Evolutionary conservation across 2,888 invertebrate genomes (phyloP), one percentile per base, ranked within the genome.

Genomic region (Mythimna ferrago): DNA sequence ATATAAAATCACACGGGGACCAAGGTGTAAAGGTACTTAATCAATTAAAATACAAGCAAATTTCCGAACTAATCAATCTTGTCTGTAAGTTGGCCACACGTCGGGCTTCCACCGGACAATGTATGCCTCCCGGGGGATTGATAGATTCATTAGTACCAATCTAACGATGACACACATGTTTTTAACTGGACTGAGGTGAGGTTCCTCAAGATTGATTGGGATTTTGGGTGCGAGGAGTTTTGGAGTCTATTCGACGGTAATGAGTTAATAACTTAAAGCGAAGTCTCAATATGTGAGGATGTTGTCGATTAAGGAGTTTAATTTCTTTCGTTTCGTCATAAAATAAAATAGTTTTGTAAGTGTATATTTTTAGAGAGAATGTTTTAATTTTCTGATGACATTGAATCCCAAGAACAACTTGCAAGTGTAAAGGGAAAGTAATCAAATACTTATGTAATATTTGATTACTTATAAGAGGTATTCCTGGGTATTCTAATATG

Each of bases 11-110:
- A 74, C 84, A 60, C 74, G 72, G 86, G 86, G 84, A 81, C 88
- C 81, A 89, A 90, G 83, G 89, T 88, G 80, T 84, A 86, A 89
- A 63, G 32, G 64, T 67, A 87, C 90, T 92, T 92, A 85, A 92
- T 92, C 92, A 92, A 92, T 92, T 92, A 92, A 90, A 90, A 91
- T 89, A 87, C 88, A 87, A 87, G 88, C 90, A 89, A 91, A 91
- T 89, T 89, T 87, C 82, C 83, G 80, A 91, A 88, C 88, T 89
- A 89, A 92, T 92, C 92, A 89, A 89, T 92, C 92, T 91, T 90
- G 84, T 76, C 82, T 70, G 81, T 82, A 81, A 88, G 89, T 86
- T 86, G 82, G 83, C 83, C 86, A 82, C 88, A 82, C 85, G 86
- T 89, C 86, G 83, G 83, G 73, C 71, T 73, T 78, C 80, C 84